These are phyloP conservation scores for Nematolebias whitei DNA, from an alignment of 2,113 vertebrate species.

Conservation along the genomic window DNA sequence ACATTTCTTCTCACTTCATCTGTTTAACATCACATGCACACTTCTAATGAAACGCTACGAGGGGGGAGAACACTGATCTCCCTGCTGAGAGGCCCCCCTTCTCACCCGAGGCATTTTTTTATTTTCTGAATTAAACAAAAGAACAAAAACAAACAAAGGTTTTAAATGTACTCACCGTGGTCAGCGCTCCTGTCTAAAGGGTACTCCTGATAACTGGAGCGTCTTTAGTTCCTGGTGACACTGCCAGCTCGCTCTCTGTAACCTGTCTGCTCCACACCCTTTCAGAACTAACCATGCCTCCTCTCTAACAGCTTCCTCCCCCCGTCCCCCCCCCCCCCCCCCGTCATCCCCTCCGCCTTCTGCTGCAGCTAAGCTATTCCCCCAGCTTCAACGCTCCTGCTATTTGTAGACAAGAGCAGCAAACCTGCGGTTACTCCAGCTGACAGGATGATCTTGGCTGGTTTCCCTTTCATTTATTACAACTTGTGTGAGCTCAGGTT, in stretches of 20 bases:
- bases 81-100: not conserved
- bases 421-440: constrained; percentile 2
- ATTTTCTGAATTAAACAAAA: constrained; percentile 22
- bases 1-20: not conserved
- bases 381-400: constrained; percentile 27
- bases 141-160: not conserved
- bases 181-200: constrained; percentile 22
- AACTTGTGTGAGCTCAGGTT: constrained; percentile 14
- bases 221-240: constrained; percentile 24
- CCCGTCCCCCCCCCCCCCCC: constrained; percentile 43
- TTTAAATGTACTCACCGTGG: constrained; percentile 60
- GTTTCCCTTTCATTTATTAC: too few species aligned
- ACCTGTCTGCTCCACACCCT: constrained; percentile 66
- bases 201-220: constrained; percentile 18
- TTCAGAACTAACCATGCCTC: constrained; percentile 64
- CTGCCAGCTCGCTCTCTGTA: constrained; percentile 53
- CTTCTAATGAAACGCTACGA: constrained; percentile 6
- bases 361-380: constrained; percentile 57
- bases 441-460: not conserved
- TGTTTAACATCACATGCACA: not conserved
- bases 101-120: not conserved
- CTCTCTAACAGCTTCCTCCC: constrained; percentile 53
- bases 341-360: constrained; percentile 39
- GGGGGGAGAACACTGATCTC: not conserved
- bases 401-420: constrained; percentile 21